These are phyloP conservation scores for Drosophila peninsularis DNA, from an alignment of 2,888 invertebrate genomes.

Conservation along the genomic window DNA sequence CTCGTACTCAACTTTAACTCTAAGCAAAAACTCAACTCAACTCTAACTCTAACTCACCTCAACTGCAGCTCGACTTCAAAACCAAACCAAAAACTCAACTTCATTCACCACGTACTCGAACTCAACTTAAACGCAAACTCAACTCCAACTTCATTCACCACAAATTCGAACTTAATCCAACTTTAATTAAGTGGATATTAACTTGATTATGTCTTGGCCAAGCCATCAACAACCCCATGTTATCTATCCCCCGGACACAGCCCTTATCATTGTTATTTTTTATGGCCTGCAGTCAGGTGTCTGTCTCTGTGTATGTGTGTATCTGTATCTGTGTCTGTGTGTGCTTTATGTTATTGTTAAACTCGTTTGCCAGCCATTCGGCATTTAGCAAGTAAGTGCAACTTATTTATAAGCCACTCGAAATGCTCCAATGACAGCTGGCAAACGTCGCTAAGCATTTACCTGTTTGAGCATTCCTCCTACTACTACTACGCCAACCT, in stretches of 20 bases:
- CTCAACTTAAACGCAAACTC: neutral
- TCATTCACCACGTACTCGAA: neutral
- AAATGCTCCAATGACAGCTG: slow-evolving; percentile 31
- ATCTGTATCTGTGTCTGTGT: neutral
- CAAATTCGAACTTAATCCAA: neutral
- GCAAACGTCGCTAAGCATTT: slow-evolving; percentile 9
- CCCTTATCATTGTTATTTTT: slow-evolving; percentile 19
- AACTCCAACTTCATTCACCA: neutral
- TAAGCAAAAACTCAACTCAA: neutral
- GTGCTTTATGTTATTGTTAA: slow-evolving; percentile 53
- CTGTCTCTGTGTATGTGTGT: neutral
- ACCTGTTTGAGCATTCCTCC: slow-evolving; percentile 13
- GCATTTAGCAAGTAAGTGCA: slow-evolving; percentile 74
- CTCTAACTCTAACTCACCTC: neutral
- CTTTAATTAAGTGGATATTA: neutral
- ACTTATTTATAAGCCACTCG: slow-evolving; percentile 49
- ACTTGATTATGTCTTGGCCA: slow-evolving; percentile 53
- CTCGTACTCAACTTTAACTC: neutral
- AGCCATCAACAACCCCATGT: slow-evolving; percentile 13
- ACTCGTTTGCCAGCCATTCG: slow-evolving; percentile 58
- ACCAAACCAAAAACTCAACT: no score
- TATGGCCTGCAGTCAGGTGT: slow-evolving; percentile 3
- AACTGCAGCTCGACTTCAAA: neutral
- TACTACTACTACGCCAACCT: neutral
- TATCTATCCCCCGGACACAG: neutral